Evolutionary conservation across 23 tunicate genomes (phyloP).

Genomic region (Aplidium turbinatum): DNA sequence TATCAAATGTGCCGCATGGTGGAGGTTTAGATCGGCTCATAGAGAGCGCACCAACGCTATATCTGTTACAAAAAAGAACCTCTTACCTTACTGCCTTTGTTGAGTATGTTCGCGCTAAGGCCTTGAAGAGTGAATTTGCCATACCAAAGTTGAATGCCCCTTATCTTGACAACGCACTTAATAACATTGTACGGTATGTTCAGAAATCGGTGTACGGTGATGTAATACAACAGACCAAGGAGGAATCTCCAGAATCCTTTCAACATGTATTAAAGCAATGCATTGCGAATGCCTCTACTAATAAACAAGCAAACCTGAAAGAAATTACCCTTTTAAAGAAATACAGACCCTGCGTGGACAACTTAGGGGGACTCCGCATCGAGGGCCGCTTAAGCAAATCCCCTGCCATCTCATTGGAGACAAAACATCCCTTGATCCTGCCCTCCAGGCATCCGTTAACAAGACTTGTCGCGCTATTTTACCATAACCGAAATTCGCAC

Average conservation of each 20-base stretch:
- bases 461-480: background rate
- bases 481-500: background rate
- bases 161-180: conserved; percentile 1
- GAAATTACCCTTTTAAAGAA: background rate
- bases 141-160: conserved; percentile 2
- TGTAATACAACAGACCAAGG: background rate
- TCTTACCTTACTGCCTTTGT: conserved; percentile 15
- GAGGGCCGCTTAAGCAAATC: conserved; percentile 4
- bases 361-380: background rate
- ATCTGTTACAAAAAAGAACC: conserved; percentile 5
- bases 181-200: background rate
- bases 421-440: conserved; percentile 4
- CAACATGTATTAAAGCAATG: conserved; percentile 5
- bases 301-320: background rate
- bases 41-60: conserved; percentile 5
- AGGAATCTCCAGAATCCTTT: conserved; percentile 3
- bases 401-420: background rate
- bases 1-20: too few species aligned
- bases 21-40: too few species aligned
- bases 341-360: background rate
- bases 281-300: background rate
- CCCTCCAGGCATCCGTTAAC: conserved; percentile 22
- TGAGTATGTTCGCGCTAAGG: background rate
- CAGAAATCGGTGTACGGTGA: background rate
- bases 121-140: background rate